Evolutionary conservation across 2,113 vertebrate genomes (phyloP).

Genomic region (Propithecus coquereli): DNA sequence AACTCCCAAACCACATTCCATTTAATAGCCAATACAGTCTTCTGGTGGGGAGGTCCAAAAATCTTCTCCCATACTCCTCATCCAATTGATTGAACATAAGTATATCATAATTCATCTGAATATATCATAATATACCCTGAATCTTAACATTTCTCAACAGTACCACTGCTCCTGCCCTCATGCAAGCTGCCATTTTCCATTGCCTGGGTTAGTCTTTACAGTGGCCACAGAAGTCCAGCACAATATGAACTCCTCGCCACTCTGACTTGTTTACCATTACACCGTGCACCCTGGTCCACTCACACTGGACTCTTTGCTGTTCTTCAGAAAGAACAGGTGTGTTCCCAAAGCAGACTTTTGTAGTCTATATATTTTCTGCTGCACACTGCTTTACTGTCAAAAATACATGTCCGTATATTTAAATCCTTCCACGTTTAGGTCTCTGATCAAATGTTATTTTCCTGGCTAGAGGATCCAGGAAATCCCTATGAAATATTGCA

Average conservation of each 20-base stretch:
- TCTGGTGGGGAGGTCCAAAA: background rate
- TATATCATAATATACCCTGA: background rate
- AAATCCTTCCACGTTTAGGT: background rate
- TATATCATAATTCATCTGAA: background rate
- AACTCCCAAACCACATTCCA: background rate
- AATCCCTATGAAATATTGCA: background rate
- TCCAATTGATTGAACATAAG: background rate
- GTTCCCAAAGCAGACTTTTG: background rate
- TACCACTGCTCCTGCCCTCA: background rate
- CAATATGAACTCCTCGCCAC: background rate
- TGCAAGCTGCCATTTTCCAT: background rate
- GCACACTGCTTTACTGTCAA: background rate
- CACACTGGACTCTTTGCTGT: background rate
- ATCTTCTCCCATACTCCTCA: background rate
- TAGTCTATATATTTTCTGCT: background rate
- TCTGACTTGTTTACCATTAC: background rate
- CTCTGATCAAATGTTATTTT: background rate
- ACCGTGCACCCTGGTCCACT: accelerated
- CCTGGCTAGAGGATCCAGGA: background rate
- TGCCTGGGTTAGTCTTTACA: background rate
- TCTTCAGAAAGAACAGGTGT: background rate
- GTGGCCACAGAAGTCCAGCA: background rate
- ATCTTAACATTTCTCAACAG: background rate
- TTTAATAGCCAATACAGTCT: background rate
- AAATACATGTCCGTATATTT: background rate